A percentile compares a stretch with the other conserved stretches of the same genome.
Conservation (phyloP, 2,888 invertebrate genomes). For the Caenorhabditis sp. region DNA sequence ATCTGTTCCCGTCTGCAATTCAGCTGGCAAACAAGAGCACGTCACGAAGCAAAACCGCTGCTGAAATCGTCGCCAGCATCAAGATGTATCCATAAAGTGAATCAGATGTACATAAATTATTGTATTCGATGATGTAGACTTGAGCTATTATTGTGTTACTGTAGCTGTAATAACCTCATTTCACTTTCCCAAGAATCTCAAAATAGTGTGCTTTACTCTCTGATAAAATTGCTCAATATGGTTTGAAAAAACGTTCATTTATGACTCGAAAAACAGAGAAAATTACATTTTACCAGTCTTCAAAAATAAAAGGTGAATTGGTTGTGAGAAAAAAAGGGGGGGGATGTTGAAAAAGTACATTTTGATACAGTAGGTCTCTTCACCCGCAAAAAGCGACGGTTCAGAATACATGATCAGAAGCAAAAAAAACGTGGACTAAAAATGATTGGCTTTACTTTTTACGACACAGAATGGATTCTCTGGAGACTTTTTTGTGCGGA, state of each 20-base stretch:
- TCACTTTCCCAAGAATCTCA: neutral
- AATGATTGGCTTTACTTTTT: neutral
- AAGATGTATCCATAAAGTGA: slow-evolving; percentile 67
- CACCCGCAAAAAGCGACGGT: slow-evolving; percentile 43
- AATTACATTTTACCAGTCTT: slow-evolving; percentile 45
- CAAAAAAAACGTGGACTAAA: slow-evolving; percentile 11
- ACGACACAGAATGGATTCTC: slow-evolving; percentile 9
- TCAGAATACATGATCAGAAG: slow-evolving; percentile 28
- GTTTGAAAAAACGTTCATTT: slow-evolving; percentile 9
- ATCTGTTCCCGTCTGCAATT: slow-evolving; percentile 79
- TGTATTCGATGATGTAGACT: neutral
- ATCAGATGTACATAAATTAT: neutral
- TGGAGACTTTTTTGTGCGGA: slow-evolving; percentile 13
- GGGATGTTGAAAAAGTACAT: neutral
- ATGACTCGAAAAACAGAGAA: slow-evolving; percentile 23
- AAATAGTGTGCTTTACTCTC: slow-evolving; percentile 30
- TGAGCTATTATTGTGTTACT: neutral
- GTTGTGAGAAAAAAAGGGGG: slow-evolving; percentile 21
- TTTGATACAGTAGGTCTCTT: slow-evolving; percentile 52
- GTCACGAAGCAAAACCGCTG: slow-evolving; percentile 63
- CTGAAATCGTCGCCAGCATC: slow-evolving; percentile 73
- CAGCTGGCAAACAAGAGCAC: slow-evolving; percentile 74
- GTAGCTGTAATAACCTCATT: neutral
- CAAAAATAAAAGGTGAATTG: slow-evolving; percentile 42
- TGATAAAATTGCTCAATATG: slow-evolving; percentile 31